Evolutionary conservation across 2,797 vertebrate genomes (phyloP).

Genomic region (Buphagus erythrorhynchus): DNA sequence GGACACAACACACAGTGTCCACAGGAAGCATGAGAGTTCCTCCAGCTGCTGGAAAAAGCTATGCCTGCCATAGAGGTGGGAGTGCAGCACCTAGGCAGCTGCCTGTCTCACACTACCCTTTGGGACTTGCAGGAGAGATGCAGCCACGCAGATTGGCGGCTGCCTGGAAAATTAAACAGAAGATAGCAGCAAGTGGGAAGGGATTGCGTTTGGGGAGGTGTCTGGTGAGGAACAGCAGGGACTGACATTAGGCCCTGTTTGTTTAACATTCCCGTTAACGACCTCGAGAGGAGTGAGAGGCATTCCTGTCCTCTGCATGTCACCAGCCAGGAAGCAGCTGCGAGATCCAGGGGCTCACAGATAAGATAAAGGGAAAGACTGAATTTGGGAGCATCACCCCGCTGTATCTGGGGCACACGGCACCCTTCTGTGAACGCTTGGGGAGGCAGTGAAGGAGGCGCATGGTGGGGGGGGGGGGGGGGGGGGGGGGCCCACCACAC

Average conservation of each 20-base stretch:
- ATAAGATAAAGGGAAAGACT: constrained; percentile 59
- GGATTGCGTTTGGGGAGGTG: constrained; percentile 34
- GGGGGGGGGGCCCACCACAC: no score
- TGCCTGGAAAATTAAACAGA: constrained; percentile 35
- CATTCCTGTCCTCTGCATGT: constrained; percentile 44
- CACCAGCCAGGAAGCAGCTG: constrained; percentile 57
- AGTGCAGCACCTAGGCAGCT: background rate
- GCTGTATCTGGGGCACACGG: background rate
- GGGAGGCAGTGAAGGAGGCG: background rate
- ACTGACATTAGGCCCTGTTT: constrained; percentile 45
- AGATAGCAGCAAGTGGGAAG: constrained; percentile 42
- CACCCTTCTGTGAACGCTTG: rapidly evolving
- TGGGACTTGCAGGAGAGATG: rapidly evolving
- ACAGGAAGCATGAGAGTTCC: background rate
- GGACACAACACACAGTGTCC: rapidly evolving
- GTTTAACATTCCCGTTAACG: constrained; percentile 53
- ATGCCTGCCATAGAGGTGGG: background rate
- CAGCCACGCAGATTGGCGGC: background rate
- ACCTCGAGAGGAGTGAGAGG: constrained; percentile 33
- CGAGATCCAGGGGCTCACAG: background rate
- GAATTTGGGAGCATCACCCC: background rate
- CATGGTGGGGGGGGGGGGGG: rapidly evolving
- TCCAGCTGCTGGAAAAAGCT: rapidly evolving
- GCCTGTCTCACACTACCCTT: background rate
- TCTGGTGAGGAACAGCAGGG: constrained; percentile 62